Percentiles rank a stretch among this genome's conserved stretches.
Conservation (phyloP, 2,888 invertebrate species). For the Hypomecis punctinalis region DNA sequence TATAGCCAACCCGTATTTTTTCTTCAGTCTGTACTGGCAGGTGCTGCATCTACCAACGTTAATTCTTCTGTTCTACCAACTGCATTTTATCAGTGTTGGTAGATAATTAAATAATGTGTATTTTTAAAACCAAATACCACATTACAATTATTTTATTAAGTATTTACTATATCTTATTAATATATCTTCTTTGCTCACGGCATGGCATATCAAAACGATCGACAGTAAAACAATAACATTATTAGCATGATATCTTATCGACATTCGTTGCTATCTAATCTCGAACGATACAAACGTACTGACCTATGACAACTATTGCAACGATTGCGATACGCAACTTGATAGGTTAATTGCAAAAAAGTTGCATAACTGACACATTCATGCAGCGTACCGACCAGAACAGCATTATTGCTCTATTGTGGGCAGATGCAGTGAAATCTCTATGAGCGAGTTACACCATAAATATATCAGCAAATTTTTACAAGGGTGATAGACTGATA, state of each 20-base stretch:
- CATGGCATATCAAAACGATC: conserved; percentile 12
- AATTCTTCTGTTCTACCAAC: too few species aligned
- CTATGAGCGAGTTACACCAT: too few species aligned
- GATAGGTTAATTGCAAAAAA: conserved; percentile 65
- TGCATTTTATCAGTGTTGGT: too few species aligned
- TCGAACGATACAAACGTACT: conserved; percentile 64
- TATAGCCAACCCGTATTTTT: too few species aligned
- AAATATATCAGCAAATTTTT: too few species aligned
- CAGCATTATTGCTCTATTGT: conserved; percentile 20
- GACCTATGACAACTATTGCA: conserved; percentile 75
- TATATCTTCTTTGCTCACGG: too few species aligned
- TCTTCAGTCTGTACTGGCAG: too few species aligned
- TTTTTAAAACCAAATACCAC: neutral
- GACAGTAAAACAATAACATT: conserved; percentile 40
- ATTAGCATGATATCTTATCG: conserved; percentile 53
- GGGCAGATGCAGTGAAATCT: neutral
- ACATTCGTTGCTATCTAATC: conserved; percentile 70
- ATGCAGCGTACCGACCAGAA: conserved; percentile 38
- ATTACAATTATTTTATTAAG: neutral
- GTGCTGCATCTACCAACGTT: too few species aligned
- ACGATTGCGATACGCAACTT: conserved; percentile 58
- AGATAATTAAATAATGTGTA: too few species aligned
- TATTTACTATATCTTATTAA: conserved; percentile 1
- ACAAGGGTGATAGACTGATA: too few species aligned
- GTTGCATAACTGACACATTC: conserved; percentile 58